Evolutionary conservation across 1,140 invertebrate species (phyloP).

Genomic region (Varroa destructor): DNA sequence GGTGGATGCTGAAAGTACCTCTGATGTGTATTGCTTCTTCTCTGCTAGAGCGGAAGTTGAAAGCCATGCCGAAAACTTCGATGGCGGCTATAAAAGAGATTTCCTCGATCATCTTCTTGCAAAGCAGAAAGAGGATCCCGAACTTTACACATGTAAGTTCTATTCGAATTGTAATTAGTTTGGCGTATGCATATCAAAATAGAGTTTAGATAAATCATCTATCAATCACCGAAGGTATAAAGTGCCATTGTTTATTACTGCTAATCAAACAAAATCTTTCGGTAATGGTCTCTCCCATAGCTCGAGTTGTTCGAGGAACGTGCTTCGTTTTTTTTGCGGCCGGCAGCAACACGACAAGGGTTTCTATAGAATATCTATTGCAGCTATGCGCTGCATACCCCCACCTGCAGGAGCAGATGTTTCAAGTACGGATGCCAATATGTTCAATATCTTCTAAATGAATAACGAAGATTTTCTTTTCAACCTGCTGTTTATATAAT

Average conservation of each 20-base stretch:
- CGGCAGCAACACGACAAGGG: neutral
- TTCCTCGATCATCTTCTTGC: neutral
- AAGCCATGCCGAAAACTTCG: neutral
- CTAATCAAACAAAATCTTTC: too few relatives aligned
- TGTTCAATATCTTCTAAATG: too few relatives aligned
- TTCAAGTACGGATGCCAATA: neutral
- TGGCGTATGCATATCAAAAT: too few relatives aligned
- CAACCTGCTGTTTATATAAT: too few relatives aligned
- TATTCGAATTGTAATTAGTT: neutral
- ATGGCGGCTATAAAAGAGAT: neutral
- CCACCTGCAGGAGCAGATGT: slow-evolving; percentile 12
- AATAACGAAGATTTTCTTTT: too few relatives aligned
- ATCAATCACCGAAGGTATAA: too few relatives aligned
- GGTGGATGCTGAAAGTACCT: too few relatives aligned
- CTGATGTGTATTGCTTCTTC: too few relatives aligned
- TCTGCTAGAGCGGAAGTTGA: neutral
- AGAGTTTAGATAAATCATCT: too few relatives aligned
- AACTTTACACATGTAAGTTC: neutral
- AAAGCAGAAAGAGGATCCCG: neutral
- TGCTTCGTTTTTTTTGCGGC: slow-evolving; percentile 11
- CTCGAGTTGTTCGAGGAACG: neutral
- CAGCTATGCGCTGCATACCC: neutral
- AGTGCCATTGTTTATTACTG: too few relatives aligned
- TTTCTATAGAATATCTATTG: slow-evolving; percentile 1
- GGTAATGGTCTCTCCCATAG: too few relatives aligned